Evolutionary conservation across 2,888 invertebrate species (phyloP).

Genomic region (Heliconius ethilla): DNA sequence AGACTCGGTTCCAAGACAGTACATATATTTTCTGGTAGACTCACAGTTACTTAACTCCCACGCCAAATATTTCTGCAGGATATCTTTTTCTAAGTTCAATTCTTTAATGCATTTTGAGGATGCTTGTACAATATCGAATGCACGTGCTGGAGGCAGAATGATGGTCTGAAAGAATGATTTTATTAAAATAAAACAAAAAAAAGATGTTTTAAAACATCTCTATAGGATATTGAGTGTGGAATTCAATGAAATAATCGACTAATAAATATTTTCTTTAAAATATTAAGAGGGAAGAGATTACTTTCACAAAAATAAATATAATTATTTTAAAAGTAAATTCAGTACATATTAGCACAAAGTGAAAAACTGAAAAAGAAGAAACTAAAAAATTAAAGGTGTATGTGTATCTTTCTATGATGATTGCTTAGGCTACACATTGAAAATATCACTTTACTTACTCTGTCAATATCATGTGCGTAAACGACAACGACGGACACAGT

Average conservation of each 20-base stretch:
- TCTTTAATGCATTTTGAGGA: constrained; percentile 8
- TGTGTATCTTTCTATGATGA: no score
- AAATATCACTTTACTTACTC: neutral
- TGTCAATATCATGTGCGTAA: neutral
- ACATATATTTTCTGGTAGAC: neutral
- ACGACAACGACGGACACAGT: neutral
- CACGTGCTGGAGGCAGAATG: neutral
- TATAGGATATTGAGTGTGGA: no score
- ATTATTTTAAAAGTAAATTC: no score
- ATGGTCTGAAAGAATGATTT: neutral
- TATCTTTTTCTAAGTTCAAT: neutral
- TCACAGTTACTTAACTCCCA: neutral
- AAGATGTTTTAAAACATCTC: neutral
- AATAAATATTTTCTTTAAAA: no score
- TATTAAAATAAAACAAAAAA: neutral
- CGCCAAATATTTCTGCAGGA: neutral
- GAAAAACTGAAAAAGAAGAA: no score
- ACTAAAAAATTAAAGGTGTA: no score
- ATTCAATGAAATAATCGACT: no score
- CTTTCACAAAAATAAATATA: no score
- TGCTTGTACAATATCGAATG: neutral
- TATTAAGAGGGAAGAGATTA: no score
- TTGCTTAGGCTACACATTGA: no score
- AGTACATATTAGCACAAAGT: no score
- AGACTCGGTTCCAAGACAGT: neutral